phyloP scores from a whole-genome alignment of 2,113 vertebrate genomes.

The Leucosticte australis region DNA sequence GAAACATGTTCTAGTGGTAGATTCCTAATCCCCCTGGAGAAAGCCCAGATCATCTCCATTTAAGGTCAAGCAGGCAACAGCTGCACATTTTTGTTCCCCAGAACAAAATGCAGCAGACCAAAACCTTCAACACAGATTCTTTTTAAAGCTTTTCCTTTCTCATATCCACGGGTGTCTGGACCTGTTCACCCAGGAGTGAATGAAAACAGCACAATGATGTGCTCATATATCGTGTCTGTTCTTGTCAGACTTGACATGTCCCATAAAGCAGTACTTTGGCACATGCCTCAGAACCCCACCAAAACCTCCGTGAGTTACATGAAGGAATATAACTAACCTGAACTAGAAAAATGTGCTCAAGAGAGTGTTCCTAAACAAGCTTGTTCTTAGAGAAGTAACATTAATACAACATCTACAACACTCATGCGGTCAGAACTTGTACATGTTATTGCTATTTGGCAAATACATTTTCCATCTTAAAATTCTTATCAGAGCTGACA shows the following conservation, averaged over 20 bases:
- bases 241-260: background rate
- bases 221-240: background rate
- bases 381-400: background rate
- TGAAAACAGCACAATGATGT: background rate
- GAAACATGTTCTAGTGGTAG: constrained; percentile 46
- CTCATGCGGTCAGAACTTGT: background rate
- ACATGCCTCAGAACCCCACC: background rate
- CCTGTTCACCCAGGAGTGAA: background rate
- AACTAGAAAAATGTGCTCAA: background rate
- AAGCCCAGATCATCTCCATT: constrained; percentile 75
- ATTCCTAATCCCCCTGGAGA: constrained; percentile 71
- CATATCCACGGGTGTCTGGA: background rate
- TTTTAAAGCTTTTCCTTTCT: background rate
- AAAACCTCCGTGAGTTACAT: background rate
- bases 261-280: background rate
- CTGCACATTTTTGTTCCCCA: constrained; percentile 52
- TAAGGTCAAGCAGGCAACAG: constrained; percentile 74
- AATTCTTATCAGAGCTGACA: background rate
- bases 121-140: constrained; percentile 3
- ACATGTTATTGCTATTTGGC: background rate
- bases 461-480: background rate
- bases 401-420: background rate
- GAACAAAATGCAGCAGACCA: constrained; percentile 45
- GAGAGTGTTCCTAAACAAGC: background rate
- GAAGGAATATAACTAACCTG: background rate